Evolutionary conservation across 2,888 invertebrate species (phyloP).

Genomic region (Hetaerina titia): DNA sequence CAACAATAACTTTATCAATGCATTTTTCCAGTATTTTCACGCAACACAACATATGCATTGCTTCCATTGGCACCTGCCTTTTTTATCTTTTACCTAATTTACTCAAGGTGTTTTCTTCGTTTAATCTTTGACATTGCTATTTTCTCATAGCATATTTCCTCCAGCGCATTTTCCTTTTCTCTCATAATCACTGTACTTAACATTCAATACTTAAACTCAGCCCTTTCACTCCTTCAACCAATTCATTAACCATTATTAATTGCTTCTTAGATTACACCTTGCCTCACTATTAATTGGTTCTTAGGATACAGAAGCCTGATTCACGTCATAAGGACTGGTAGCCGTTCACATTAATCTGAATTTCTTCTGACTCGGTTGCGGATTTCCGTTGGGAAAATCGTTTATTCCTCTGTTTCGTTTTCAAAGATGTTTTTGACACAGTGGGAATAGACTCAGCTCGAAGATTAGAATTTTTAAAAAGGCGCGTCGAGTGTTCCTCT

Average conservation of each 20-base stretch:
- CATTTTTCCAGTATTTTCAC: too few species aligned
- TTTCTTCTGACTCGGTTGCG: background rate
- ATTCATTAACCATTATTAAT: background rate
- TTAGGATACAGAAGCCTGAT: background rate
- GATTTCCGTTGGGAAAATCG: background rate
- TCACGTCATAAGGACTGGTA: background rate
- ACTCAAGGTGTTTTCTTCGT: background rate
- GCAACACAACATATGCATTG: too few species aligned
- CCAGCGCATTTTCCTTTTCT: background rate
- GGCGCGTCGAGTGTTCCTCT: too few species aligned
- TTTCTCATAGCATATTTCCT: background rate
- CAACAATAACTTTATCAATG: too few species aligned
- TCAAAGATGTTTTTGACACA: background rate
- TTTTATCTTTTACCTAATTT: too few species aligned
- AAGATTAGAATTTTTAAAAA: too few species aligned
- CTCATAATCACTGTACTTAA: background rate
- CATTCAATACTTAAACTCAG: background rate
- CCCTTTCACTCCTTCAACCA: background rate
- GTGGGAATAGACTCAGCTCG: background rate
- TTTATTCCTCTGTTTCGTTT: background rate
- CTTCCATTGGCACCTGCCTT: too few species aligned
- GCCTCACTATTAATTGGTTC: background rate
- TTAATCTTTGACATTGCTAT: background rate
- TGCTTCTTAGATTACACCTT: background rate
- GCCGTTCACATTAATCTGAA: background rate